Base-by-base conservation (phyloP, 2,797 vertebrate species). In the Allobates femoralis region DNA sequence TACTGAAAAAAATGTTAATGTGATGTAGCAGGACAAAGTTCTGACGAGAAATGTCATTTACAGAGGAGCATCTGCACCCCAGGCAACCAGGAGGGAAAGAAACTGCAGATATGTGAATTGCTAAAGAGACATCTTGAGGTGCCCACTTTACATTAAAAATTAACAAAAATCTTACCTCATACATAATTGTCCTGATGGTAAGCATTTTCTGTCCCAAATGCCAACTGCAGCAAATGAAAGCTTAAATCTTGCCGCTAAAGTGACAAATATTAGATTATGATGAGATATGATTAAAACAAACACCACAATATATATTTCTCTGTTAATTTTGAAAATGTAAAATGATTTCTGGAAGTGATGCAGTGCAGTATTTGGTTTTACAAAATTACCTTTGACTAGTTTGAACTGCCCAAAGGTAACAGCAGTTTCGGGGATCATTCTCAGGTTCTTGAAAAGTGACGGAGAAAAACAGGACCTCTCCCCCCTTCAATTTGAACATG, bases 361-460 rank as follows among this genome's bases (percentile, higher is more conserved):
- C 19, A 58, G 23, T n/a, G 19, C 7, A 21, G 23, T 4, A n/a
- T n/a, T 6, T 1, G 26, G 26, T 14, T 28, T 3, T 14, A 3
- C 62, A 34, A 19, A 81, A 19, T 93, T 91, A 99, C 98, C 96
- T 95, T 88, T 98, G 97, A 34, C 97, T 94, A 81, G 98, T 99
- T 91, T 99, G 98, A 89, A 98, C 95, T 80, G 96, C 97, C 98
- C 98, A 99, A 89, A 99, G 94, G 87, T 99, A 99, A 94, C 98
- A 99, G 93, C 98, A 98, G 93, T 99, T 98, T 64, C 96, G 96
- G 78, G 96, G 98, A 91, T 99, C 98, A 71, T 98, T 99, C 92
- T 99, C 98, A 60, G 98, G 98, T 92, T 99, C 98, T 91, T 99
- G 98, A 92, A 98, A 99, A 92, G 96, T 97, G 91, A 99, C 96